Base-by-base conservation (phyloP, 2,113 vertebrate species). In the Henicopernis longicauda region DNA sequence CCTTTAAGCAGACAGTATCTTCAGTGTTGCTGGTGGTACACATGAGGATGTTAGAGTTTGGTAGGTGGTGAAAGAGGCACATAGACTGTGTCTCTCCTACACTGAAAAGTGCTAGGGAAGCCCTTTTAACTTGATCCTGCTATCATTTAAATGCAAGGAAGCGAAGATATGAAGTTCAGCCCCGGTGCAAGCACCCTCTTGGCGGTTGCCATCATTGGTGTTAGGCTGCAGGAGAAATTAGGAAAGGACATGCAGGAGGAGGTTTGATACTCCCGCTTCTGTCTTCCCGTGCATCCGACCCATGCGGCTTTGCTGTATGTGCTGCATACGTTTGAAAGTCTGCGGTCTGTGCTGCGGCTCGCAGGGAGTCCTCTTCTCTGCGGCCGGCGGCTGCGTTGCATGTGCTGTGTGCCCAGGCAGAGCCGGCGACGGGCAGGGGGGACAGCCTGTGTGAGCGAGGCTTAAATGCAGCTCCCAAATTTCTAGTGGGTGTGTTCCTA, bases 251-350 rank as follows among this genome's bases (percentile, higher is more conserved):
- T 16, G 21, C 52, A 40, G 70, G 65, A 29, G 29, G 70, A 61
- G 65, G 45, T 45, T 50, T 50, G 70, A 8, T 55, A 11, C 52
- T 59, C 50, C 63, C 49, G 40, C 58, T 61, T 45, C 65, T 36
- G 40, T 29, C 23, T 31, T 34, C 20, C 80, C 3, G 36, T 5
- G 15, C 20, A 10, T 18, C 47, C 1, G 0, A 31, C 8, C 12
- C 3, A 0, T 5, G 45, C 1, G 5, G 69, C 58, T 61, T 34
- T 16, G 88, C 83, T 82, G 17, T 36, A 1, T 27, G 50, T 36
- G 31, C 77, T 62, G 31, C 2, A 1, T 23, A 2, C 0, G 3
- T 47, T 10, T 5, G 38, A 7, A 11, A 19, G 21, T 3, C 27
- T 6, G 15, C 4, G 17, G 2, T 7, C n/a, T 4, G 45, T 4